A percentile compares a stretch with the other conserved stretches of the same genome.
Conservation (phyloP, 1,140 invertebrate genomes). For the Drosophila micromelanica region DNA sequence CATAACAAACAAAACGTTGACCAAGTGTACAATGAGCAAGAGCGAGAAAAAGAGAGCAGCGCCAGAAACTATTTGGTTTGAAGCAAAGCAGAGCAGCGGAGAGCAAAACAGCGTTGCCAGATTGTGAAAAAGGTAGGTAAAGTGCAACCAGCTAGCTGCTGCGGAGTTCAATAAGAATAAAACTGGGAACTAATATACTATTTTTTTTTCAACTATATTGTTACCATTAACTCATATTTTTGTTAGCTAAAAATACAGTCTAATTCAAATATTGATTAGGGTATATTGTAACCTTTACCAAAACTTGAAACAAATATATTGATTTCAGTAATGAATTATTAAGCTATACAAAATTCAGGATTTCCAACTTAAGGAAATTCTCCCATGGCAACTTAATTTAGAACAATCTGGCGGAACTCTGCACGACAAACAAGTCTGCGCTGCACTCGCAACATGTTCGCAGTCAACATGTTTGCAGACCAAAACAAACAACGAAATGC, state of each 20-base stretch:
- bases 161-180: neutral
- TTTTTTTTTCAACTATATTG: too few species aligned
- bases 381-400: neutral
- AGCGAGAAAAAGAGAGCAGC: neutral
- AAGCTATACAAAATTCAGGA: too few species aligned
- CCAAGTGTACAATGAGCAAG: conserved; percentile 6
- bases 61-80: conserved; percentile 22
- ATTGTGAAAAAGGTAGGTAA: neutral
- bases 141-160: neutral
- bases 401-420: conserved; percentile 35
- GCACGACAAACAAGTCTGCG: conserved; percentile 1
- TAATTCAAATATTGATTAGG: neutral
- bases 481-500: conserved; percentile 24
- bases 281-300: too few species aligned
- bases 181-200: neutral
- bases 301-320: too few species aligned
- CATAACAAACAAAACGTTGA: conserved; percentile 9
- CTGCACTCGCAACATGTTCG: conserved; percentile 54
- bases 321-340: too few species aligned
- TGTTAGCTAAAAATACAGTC: neutral
- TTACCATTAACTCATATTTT: neutral
- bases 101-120: conserved; percentile 32
- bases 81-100: conserved; percentile 5
- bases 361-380: too few species aligned
- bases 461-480: conserved; percentile 44